Base-by-base conservation (phyloP, 2,888 invertebrate genomes). In the Notodonta ziczac region DNA sequence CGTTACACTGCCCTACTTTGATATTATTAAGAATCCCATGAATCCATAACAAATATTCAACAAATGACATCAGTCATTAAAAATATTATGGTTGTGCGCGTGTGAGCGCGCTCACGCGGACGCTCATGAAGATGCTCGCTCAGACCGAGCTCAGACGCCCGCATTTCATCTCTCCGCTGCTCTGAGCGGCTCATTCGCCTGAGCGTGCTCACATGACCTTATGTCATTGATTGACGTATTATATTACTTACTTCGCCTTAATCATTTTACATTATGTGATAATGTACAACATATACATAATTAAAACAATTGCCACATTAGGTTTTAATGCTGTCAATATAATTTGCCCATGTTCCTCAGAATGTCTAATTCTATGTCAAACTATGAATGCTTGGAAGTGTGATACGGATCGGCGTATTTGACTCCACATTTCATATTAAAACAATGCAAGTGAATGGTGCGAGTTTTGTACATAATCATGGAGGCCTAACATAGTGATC, bases 401-500 rank as follows among this genome's bases (percentile, higher is more conserved):
- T 56, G 42, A 44, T 56, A 56, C 14, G 39, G 6, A 39, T 54
- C 14, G 54, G 14, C 54, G 39, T 39, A n/a, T 10, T n/a, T 32
- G 14, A 35, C 7, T 35, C 12, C 35, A 32, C 35, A 7, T 5
- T 24, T 35, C 32, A 5, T 14, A 10, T 40, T 4, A 53, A 32
- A 44, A 55, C 39, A 56, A 56, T 44, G 44, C 56, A 56, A 44
- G 24, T 56, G 42, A 56, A 56, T 44, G 44, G 24, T 56, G 56
- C 56, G 56, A 42, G 42, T 56, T 7, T 2, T 56, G 48, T 57
- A 57, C 55, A 40, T 69, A 68, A 72, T 74, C 73, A 74, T 72
- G 69, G 69, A 75, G 70, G 57, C 65, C 57, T 70, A 71, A 69
- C 60, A 73, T 81, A 78, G 73, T 77, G 73, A 78, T 73, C 68